Percentiles rank a stretch among this genome's conserved stretches.
phyloP scores from a whole-genome alignment of 1,140 invertebrate genomes.

The Camponotus vicinus region DNA sequence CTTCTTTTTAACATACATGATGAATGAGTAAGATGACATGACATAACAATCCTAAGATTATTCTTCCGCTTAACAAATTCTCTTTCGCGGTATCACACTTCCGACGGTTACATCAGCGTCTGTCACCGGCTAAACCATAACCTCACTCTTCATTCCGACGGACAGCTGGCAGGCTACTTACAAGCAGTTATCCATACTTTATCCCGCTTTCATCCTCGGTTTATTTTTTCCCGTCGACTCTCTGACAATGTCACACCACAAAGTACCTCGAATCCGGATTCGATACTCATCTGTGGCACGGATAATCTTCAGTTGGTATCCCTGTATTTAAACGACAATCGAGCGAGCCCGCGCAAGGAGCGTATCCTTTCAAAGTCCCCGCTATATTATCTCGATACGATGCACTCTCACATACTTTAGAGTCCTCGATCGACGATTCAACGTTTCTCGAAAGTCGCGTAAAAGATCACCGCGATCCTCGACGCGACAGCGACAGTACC shows the following conservation, averaged over 20 bases:
- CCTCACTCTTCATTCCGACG: constrained; percentile 46
- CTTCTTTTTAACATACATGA: constrained; percentile 36
- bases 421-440: not conserved
- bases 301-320: not conserved
- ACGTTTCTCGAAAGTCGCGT: not conserved
- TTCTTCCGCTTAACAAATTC: not conserved
- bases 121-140: constrained; percentile 9
- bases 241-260: not conserved
- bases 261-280: not conserved
- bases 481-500: not conserved
- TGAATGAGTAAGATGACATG: not conserved
- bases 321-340: too few relatives aligned
- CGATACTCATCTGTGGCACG: not conserved
- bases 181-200: not conserved
- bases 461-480: constrained; percentile 5
- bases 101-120: not conserved
- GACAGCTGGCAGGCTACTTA: not conserved
- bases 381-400: not conserved
- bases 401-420: constrained; percentile 46
- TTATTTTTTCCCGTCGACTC: not conserved
- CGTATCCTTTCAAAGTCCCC: not conserved
- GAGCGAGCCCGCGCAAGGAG: not conserved
- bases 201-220: not conserved
- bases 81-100: not conserved
- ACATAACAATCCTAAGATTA: not conserved